These are phyloP conservation scores for Choloepus didactylus DNA, from an alignment of 2,797 vertebrate genomes.

Conservation along the genomic window DNA sequence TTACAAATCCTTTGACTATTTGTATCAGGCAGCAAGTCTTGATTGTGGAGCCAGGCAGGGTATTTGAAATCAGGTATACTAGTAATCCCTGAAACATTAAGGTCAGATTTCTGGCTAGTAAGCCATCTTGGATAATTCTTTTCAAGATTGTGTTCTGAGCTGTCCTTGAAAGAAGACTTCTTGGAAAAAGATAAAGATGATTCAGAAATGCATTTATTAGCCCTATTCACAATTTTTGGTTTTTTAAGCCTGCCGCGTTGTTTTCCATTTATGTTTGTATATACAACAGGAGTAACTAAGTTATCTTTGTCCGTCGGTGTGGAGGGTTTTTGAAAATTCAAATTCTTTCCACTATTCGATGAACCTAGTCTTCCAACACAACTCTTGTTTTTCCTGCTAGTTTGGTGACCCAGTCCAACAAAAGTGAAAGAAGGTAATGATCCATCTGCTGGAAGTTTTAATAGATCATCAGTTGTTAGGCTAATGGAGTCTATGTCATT, in stretches of 20 bases:
- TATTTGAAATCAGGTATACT: constrained; percentile 89
- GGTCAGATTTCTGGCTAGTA: constrained; percentile 90
- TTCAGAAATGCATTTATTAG: background rate
- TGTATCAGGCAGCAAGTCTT: constrained; percentile 79
- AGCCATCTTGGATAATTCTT: constrained; percentile 90
- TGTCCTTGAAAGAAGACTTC: constrained; percentile 61
- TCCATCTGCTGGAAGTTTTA: constrained; percentile 91
- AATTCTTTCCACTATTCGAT: background rate
- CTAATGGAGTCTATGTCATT: constrained; percentile 90
- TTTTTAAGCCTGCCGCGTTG: constrained; percentile 52
- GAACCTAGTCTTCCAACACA: constrained; percentile 4
- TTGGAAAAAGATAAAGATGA: constrained; percentile 60
- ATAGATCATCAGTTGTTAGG: constrained; percentile 93
- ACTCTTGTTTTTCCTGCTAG: constrained; percentile 64
- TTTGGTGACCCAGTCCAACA: constrained; percentile 71
- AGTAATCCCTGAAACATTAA: constrained; percentile 89
- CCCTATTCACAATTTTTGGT: constrained; percentile 31
- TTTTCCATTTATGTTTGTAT: constrained; percentile 53
- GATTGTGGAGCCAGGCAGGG: constrained; percentile 88
- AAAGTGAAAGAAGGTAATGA: constrained; percentile 88
- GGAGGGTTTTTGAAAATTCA: constrained; percentile 54
- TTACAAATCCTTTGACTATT: background rate
- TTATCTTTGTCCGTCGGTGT: constrained; percentile 55
- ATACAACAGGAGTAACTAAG: constrained; percentile 21
- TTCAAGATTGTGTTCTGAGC: constrained; percentile 10